These are phyloP conservation scores for Heliconius ethilla DNA, from an alignment of 2,888 invertebrate species.

Conservation along the genomic window DNA sequence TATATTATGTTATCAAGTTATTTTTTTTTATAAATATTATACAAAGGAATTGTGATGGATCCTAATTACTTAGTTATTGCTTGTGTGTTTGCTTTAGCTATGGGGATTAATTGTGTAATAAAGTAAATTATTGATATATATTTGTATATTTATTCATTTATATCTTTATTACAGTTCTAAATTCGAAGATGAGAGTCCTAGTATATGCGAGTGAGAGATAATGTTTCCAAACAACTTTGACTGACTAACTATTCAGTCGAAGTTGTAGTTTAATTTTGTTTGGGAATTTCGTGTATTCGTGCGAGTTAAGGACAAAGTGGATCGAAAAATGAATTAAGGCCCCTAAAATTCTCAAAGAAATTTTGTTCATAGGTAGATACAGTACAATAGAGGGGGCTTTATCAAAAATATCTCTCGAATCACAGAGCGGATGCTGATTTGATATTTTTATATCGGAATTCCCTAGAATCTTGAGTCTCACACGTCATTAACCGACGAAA, in stretches of 20 bases:
- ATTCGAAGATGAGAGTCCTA: background rate
- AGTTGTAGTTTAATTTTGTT: background rate
- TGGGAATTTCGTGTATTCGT: no score
- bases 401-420: background rate
- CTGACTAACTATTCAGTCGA: background rate
- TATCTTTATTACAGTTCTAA: no score
- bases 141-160: no score
- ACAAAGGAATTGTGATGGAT: background rate
- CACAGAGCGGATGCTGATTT: background rate
- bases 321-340: background rate
- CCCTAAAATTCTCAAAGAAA: background rate
- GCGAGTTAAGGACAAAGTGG: no score
- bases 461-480: background rate
- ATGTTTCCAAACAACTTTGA: background rate
- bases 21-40: background rate
- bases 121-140: background rate
- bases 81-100: background rate
- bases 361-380: background rate
- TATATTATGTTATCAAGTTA: background rate
- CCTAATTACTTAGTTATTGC: background rate
- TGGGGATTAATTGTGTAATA: background rate
- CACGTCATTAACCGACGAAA: constrained; percentile 11
- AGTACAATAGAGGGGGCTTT: background rate
- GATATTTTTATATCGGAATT: background rate
- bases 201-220: background rate